These are phyloP conservation scores for Nipponia nippon DNA, from an alignment of 2,113 vertebrate genomes.

Conservation along the genomic window DNA sequence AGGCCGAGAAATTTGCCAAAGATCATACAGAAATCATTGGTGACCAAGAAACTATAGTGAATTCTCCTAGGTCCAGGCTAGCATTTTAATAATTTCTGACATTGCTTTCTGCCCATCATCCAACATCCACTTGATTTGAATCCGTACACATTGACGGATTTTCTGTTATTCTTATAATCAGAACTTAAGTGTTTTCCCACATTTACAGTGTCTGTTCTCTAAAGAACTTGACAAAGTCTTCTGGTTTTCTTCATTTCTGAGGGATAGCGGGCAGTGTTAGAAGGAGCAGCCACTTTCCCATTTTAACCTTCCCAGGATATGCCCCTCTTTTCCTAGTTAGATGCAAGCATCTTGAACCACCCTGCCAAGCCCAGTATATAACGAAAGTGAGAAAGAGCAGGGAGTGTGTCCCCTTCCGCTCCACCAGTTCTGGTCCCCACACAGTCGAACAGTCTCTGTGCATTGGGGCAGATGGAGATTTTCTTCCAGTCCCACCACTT, in stretches of 20 bases:
- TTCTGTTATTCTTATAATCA: not conserved
- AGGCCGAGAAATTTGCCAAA: not conserved
- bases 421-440: not conserved
- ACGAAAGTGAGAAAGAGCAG: not conserved
- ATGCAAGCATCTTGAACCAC: not conserved
- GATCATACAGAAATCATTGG: not conserved
- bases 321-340: not conserved
- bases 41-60: not conserved
- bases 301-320: not conserved
- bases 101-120: not conserved
- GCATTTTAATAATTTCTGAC: not conserved
- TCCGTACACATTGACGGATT: not conserved
- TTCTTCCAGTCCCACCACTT: not conserved
- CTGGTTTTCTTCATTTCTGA: not conserved
- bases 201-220: not conserved
- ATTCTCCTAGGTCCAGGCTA: not conserved
- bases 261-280: not conserved
- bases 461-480: not conserved
- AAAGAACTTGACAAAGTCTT: not conserved
- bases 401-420: not conserved
- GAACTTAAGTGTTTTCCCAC: not conserved
- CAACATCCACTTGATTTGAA: not conserved
- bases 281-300: not conserved
- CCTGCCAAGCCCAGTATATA: not conserved
- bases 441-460: not conserved